Evolutionary conservation across 92 coral and sea anemone genomes (phyloP), one percentile per base, ranked within the genome.

Genomic region (Ricordea florida): DNA sequence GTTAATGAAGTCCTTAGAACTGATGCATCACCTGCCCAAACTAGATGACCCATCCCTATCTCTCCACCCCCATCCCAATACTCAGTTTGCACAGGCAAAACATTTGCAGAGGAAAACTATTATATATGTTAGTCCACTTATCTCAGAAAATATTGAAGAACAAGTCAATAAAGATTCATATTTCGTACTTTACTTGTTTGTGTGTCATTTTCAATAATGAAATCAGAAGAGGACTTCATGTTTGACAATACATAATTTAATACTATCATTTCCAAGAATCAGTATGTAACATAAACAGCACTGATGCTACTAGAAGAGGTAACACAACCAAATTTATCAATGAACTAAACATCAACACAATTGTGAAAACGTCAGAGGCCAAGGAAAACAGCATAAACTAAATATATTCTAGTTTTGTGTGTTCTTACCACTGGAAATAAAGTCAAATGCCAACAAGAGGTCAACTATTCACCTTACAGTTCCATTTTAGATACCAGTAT

Each of bases 201-300:
- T 24, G 18, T 55, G 62, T 55, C 36, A 55, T 24, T 55, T 55
- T 55, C 59, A 21, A 52, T 52, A 52, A 52, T 52, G 29, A 55
- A 22, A 55, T 29, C 32, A 55, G 34, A 30, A 22, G 31, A 55
- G 34, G 62, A 55, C 62, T 55, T 52, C 27, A 25, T 52, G 59
- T 52, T 14, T 0, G 35, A 55, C 34, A 26, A 55, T 27, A 24
- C 38, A 28, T 55, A 29, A 55, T 5, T 58, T 34, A 58, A 52
- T 6, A 21, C 59, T 13, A 58, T 58, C 45, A 58, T 58, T 58
- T 24, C 66, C 46, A 58, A 35, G 66, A 58, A 58, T 34, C 45
- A 58, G 43, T 20, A 58, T n/a, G 11, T 34, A 33, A 58, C 57
- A 49, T 49, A 49, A 22, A 22, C 11, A 58, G 7, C 62, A 2